phyloP scores from a whole-genome alignment of 1,140 invertebrate species.

The Dinoponera quadriceps region DNA sequence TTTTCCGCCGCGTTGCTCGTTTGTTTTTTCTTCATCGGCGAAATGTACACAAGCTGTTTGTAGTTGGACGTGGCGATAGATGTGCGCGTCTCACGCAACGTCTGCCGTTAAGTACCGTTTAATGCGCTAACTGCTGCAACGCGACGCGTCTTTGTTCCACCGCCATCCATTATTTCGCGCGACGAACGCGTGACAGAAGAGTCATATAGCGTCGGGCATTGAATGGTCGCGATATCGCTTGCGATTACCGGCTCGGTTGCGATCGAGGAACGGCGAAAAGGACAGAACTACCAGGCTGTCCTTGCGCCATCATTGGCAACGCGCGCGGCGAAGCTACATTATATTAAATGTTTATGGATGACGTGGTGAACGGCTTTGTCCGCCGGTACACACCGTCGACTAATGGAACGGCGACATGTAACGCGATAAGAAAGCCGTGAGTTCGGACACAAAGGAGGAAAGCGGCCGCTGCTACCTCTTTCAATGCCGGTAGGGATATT shows the following conservation, averaged over 20 bases:
- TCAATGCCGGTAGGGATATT: conserved; percentile 7
- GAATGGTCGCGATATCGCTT: conserved; percentile 23
- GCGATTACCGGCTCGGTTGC: not conserved
- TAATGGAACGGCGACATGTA: conserved; percentile 27
- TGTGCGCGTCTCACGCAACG: not conserved
- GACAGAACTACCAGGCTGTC: conserved; percentile 23
- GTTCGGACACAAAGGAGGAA: conserved; percentile 30
- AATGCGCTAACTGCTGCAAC: conserved; percentile 39
- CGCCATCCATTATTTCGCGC: conserved; percentile 14
- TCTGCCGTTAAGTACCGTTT: conserved; percentile 23
- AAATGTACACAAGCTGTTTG: no score
- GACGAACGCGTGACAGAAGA: not conserved
- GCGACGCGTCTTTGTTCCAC: not conserved
- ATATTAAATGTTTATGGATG: conserved; percentile 53
- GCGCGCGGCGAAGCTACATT: conserved; percentile 19
- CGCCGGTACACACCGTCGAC: not conserved
- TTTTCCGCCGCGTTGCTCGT: no score
- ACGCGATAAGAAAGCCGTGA: conserved; percentile 40
- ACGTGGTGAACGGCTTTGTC: conserved; percentile 43
- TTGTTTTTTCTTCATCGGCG: no score
- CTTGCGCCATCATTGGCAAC: conserved; percentile 25
- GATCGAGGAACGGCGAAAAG: conserved; percentile 4
- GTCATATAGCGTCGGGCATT: not conserved
- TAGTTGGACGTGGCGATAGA: not conserved
- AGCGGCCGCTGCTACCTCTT: not conserved